Percentiles rank a stretch among this genome's conserved stretches.
phyloP scores from a whole-genome alignment of 2,797 vertebrate species.

The Characodon lateralis region DNA sequence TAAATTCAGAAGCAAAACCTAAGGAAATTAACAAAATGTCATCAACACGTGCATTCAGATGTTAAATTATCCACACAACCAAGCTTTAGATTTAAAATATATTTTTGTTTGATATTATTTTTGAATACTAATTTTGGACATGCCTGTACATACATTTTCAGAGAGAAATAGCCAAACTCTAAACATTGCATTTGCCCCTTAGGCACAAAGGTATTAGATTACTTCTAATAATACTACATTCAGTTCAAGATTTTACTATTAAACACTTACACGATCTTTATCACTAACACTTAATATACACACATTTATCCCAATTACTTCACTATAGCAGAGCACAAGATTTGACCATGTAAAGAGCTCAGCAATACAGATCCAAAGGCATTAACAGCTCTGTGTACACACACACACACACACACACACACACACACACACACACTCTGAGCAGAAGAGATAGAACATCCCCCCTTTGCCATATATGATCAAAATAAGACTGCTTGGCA shows the following conservation, averaged over 20 bases:
- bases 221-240: background rate
- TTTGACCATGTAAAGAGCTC: conserved; percentile 38
- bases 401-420: conserved; percentile 36
- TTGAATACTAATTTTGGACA: too few species aligned
- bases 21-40: too few species aligned
- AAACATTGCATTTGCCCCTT: background rate
- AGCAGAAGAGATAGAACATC: conserved; percentile 61
- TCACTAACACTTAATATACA: background rate
- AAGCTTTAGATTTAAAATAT: too few species aligned
- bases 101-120: too few species aligned
- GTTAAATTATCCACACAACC: too few species aligned
- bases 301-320: background rate
- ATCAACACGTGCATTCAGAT: too few species aligned
- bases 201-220: too few species aligned
- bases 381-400: conserved; percentile 36
- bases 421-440: conserved; percentile 28
- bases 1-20: too few species aligned
- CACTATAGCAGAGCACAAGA: background rate
- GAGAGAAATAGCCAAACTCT: background rate
- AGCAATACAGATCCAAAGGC: conserved; percentile 43
- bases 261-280: background rate
- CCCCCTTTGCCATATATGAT: conserved; percentile 78
- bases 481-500: conserved; percentile 73
- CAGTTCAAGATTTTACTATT: background rate
- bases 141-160: too few species aligned